Percentiles rank a stretch among this genome's conserved stretches.
Evolutionary conservation across 2,797 vertebrate species (phyloP).

Genomic region (Eupleurogrammus muticus): DNA sequence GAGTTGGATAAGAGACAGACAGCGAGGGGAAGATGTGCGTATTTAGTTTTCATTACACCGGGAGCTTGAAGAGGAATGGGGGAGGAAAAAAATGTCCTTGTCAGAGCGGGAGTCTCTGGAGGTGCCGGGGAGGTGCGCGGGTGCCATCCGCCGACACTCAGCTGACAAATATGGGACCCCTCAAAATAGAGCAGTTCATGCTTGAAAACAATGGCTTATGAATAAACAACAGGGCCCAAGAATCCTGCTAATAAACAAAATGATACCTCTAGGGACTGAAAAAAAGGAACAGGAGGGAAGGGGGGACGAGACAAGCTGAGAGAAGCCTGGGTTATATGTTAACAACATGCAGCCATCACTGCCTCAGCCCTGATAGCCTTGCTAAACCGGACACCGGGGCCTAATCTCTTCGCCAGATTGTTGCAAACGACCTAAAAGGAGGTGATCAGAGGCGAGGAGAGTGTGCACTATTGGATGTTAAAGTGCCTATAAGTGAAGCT

Average conservation of each 20-base stretch:
- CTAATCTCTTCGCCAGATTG: conserved; percentile 46
- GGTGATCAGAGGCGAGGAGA: conserved; percentile 37
- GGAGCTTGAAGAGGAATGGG: conserved; percentile 81
- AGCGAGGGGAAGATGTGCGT: conserved; percentile 86
- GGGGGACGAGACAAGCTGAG: conserved; percentile 31
- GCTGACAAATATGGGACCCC: conserved; percentile 94
- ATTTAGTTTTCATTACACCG: conserved; percentile 96
- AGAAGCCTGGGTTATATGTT: conserved; percentile 43
- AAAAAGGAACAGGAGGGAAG: conserved; percentile 28
- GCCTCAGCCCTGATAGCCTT: conserved; percentile 17
- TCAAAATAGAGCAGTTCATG: conserved; percentile 77
- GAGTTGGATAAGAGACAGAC: conserved; percentile 74
- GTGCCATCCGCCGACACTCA: conserved; percentile 93
- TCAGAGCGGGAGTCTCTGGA: conserved; percentile 93
- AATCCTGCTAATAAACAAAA: conserved; percentile 78
- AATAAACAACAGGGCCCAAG: conserved; percentile 78
- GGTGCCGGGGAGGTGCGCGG: conserved; percentile 88
- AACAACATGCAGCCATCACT: conserved; percentile 49
- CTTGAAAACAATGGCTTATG: conserved; percentile 85
- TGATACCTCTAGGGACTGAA: conserved; percentile 66
- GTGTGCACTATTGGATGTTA: conserved; percentile 38
- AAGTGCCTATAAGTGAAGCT: conserved; percentile 49
- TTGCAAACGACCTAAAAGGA: conserved; percentile 28
- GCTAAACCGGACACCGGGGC: conserved; percentile 27
- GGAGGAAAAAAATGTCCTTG: conserved; percentile 95